Evolutionary conservation across 2,888 invertebrate species (phyloP), one percentile per base, ranked within the genome.

Genomic region (Lomographa bimaculata): DNA sequence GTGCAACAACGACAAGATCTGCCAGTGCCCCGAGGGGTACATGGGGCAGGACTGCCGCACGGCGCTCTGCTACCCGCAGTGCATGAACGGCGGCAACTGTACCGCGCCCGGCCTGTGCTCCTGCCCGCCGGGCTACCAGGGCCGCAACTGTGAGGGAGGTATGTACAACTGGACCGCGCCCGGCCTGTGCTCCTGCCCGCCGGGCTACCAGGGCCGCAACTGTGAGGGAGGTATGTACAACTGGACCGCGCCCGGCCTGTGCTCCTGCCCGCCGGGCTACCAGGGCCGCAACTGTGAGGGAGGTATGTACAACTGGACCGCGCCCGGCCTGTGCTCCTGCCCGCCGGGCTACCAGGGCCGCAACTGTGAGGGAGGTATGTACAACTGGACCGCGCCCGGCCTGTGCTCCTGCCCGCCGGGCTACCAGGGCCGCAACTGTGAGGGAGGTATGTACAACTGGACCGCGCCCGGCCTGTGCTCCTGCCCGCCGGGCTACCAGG

Each of bases 11-110:
- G 94, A 95, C 60, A 94, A 95, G 75, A 94, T 95, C 46, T 96
- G 96, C 74, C 95, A 96, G 62, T 97, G 97, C 77, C 94, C 94
- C 12, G 95, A 96, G 67, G 97, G 97, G 3, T 97, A 97, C 71
- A 94, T 97, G 92, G 97, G 97, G 1, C 96, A 94, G 61, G 95
- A 96, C 71, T 97, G 97, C 62, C 93, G 94, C 67, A 96, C 95
- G 49, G 97, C 97, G 17, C 90, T 97, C 19, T 97, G 97, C 71
- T 97, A 96, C 85, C 97, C 97, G 14, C 95, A 95, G 68, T 97
- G 97, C 69, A 94, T 97, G 93, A 97, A 97, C 79, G 96, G 96
- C 3, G 97, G 97, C 4, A 96, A 95, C 69, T 97, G 97, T 73
- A 96, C 96, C 7, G 95, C 96, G 12, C 97, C 97, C 2, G 97